Conservation (phyloP, 2,113 vertebrate genomes). For the Butastur rufipennis region DNA sequence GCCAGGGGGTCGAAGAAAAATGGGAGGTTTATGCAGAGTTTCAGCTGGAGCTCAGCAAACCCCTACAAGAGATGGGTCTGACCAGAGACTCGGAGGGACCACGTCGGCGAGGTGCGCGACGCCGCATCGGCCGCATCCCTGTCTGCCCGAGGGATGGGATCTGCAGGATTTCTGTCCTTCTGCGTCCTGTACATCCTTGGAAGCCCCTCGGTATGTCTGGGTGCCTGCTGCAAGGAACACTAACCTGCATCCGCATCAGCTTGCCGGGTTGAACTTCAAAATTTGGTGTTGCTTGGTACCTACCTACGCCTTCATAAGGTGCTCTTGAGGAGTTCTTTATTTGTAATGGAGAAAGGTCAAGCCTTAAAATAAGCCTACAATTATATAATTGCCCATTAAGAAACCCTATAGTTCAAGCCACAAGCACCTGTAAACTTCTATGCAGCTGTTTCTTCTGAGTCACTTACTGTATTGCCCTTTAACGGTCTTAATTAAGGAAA, state of each 20-base stretch:
- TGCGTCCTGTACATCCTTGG: background rate
- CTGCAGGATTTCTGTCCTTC: background rate
- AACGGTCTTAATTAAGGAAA: background rate
- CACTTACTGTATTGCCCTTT: background rate
- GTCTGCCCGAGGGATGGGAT: background rate
- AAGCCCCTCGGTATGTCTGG: background rate
- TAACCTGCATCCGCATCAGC: background rate
- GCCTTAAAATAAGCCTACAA: background rate
- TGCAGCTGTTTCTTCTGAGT: background rate
- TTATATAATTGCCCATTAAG: background rate
- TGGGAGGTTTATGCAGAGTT: background rate
- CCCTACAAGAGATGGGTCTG: background rate
- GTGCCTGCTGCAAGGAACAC: background rate
- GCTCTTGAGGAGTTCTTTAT: background rate
- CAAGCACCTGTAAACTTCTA: background rate
- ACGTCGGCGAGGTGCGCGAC: fast-evolving
- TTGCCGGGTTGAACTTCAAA: background rate
- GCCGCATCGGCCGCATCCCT: background rate
- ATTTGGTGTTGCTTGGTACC: too few species aligned
- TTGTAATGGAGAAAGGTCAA: background rate
- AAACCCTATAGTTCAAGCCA: background rate
- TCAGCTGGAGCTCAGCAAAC: background rate
- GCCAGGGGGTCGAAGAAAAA: fast-evolving
- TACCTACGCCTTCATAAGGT: background rate
- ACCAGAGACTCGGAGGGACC: background rate